Base-by-base conservation (phyloP, 2,888 invertebrate genomes). In the Dione juno region DNA sequence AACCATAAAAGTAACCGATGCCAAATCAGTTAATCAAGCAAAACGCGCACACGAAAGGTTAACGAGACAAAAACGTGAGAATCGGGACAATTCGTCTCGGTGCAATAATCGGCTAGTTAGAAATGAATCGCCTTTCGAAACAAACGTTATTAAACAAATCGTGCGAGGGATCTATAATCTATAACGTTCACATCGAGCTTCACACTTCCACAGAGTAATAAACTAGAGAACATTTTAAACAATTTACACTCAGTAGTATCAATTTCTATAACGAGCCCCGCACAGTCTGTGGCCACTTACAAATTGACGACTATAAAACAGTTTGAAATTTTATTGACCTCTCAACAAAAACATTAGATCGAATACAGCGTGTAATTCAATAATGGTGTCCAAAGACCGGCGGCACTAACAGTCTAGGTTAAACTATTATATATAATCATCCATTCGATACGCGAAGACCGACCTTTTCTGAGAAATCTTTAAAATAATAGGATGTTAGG, bases 61-160 rank as follows among this genome's bases (percentile, higher is more conserved):
- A 87, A 86, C 81, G 87, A 87, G 88, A 88, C 84, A 88, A 89
- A 90, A 91, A 92, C 92, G 92, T 92, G 92, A 91, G 92, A 92
- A 90, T 86, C 85, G 84, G 84, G 78, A 83, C 75, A 76, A 84
- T 88, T 87, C 83, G 84, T 83, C 83, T 79, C 81, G 83, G 79
- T 78, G 77, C 80, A 85, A 85, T 88, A 82, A 83, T 81, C 80
- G 80, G 80, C 88, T 90, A 84, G 88, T 90, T 89, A 88, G 86
- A 91, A 88, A 86, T 83, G 82, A 88, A 88, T 88, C 89, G 86
- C 78, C 81, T 81, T 79, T 79, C 77, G 78, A 77, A 78, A 82
- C 84, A 83, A 83, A 86, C 84, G 84, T 82, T 85, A 83, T 85
- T 85, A 88, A 89, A 90, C 87, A 88, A 89, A 89, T 88, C 84